phyloP scores from a whole-genome alignment of 2,888 invertebrate genomes.

The Callinectes sapidus region DNA sequence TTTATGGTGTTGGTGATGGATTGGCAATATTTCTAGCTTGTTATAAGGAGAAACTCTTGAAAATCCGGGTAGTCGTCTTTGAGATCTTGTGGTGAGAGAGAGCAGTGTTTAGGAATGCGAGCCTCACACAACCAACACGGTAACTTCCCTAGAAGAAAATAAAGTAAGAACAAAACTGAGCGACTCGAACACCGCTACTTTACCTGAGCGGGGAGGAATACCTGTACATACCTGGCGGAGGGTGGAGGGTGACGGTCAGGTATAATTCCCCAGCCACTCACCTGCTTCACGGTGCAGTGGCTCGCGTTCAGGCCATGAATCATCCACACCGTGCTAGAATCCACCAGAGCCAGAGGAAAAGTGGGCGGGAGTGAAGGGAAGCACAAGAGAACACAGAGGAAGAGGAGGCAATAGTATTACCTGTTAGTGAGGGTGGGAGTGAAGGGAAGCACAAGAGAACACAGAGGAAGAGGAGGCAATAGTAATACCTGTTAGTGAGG shows the following conservation, averaged over 20 bases:
- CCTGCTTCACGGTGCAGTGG: not conserved
- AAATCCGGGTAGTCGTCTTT: no score
- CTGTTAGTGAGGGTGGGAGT: no score
- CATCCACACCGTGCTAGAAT: not conserved
- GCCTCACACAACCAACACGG: no score
- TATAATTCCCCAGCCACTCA: not conserved
- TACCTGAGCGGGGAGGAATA: not conserved
- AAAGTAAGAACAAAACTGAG: not conserved
- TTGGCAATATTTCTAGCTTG: no score
- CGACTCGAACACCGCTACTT: not conserved
- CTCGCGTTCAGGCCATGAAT: conserved; percentile 2
- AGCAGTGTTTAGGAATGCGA: no score
- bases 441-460: no score
- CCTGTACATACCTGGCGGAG: not conserved
- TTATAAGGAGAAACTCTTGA: no score
- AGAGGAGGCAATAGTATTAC: not conserved
- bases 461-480: no score
- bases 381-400: not conserved
- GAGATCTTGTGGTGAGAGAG: no score
- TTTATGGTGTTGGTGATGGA: no score
- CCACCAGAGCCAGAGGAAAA: not conserved
- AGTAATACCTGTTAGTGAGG: no score
- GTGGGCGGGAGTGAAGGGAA: not conserved
- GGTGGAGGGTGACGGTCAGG: not conserved
- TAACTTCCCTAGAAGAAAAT: no score